Evolutionary conservation across 2,797 vertebrate genomes (phyloP), one percentile per base, ranked within the genome.

Genomic region (Catostomus latipinnis): DNA sequence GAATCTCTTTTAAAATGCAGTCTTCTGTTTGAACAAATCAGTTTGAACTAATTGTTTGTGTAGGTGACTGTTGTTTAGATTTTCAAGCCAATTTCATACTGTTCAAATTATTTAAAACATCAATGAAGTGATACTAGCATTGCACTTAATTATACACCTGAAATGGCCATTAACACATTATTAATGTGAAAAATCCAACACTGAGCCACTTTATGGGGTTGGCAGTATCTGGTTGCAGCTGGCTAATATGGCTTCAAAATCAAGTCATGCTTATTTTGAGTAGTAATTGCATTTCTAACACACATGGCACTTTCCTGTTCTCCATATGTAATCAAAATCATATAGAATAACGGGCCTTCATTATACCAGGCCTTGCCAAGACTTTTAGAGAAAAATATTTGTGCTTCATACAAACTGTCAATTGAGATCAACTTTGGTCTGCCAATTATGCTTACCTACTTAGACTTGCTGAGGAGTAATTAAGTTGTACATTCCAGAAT

Each of bases 221-320:
- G 45, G 18, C n/a, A 65, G 18, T 9, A 10, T 62, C 10, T 62
- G 58, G 56, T n/a, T 22, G 7, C 46, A 46, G 53, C n/a, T 65
- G 57, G 12, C 68, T 83, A 67, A 81, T 57, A 78, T 72, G 60
- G 52, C 72, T 70, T 61, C 34, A 11, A 46, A 70, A 34, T 62
- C 67, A 65, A 62, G 71, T 81, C 68, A 79, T 61, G 74, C 14
- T 43, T 48, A 49, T 34, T 53, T 67, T 70, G 52, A 78, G 60
- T 46, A 69, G 68, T 82, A 88, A 86, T 85, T 81, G 73, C 56
- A 74, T 82, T 70, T 56, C 49, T 48, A 53, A 12, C 12, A 76
- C 81, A 71, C 60, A 82, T 76, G 73, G 78, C 76, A 46, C 62
- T 81, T 82, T 56, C 66, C 45, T 67, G 67, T 71, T 78, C 52